Base-by-base conservation (phyloP, 2,113 vertebrate genomes). In the Anoura caudifer region DNA sequence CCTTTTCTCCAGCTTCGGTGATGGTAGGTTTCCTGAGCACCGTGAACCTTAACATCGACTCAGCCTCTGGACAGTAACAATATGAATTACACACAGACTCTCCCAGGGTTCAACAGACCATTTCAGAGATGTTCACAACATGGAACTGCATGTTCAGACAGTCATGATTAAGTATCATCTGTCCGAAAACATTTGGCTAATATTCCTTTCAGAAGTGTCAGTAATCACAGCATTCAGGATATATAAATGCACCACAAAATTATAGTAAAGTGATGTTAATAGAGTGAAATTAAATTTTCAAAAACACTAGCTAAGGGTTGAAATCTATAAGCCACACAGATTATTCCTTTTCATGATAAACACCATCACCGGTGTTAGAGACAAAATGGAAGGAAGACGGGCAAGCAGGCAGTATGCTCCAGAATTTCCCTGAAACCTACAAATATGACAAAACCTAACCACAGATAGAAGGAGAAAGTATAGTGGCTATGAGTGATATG, bases 141-240 rank as follows among this genome's bases (percentile, higher is more conserved):
- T 28, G 63, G 92, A 87, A 43, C 50, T 50, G 70, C 41, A 45
- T 59, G 92, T 90, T 95, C 90, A 79, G 70, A 67, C 87, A 83
- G 50, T 84, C 38, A 33, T 31, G 52, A n/a, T 63, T 50, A 79
- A 76, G 13, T 76, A 73, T 22, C n/a, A 45, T 91, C 41, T 85
- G 5, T 84, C 20, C 82, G n/a, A 82, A 76, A 45, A 41, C 20
- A 70, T 41, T 28, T 47, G 65, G 9, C 41, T 79, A 59, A 14
- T 54, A 19, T 22, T 65, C 24, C 69, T 88, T 72, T 92, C 54
- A 83, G 70, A 80, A 70, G 17, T 65, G 14, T 72, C 24, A 92
- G 22, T 70, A 50, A 14, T 63, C 59, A 54, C 26, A 26, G 0
- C 61, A 52, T 92, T 61, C 65, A 88, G 0, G 47, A n/a, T 67